Percentiles rank a stretch among this genome's conserved stretches.
phyloP scores from a whole-genome alignment of 2,113 vertebrate genomes.

The Pavo muticus region DNA sequence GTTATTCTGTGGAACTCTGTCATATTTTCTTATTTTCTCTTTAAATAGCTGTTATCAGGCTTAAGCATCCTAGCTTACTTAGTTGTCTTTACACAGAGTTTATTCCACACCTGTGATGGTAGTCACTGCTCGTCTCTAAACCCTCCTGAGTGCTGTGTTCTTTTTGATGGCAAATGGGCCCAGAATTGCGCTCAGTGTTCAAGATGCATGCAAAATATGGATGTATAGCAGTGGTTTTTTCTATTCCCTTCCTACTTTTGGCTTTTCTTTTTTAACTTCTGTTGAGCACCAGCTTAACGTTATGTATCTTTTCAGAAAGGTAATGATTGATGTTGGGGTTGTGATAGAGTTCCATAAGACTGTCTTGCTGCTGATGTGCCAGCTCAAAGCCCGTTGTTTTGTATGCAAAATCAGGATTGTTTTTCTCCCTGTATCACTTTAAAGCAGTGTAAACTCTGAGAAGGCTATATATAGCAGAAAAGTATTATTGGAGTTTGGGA shows the following conservation, averaged over 20 bases:
- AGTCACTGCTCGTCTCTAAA: not conserved
- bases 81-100: not conserved
- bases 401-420: slow-evolving; percentile 16
- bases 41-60: not conserved
- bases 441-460: slow-evolving; percentile 41
- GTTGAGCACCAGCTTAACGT: not conserved
- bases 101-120: not conserved
- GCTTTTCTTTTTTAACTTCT: not conserved
- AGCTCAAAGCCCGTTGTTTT: slow-evolving; percentile 23
- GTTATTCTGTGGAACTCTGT: not conserved
- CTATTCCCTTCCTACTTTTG: not conserved
- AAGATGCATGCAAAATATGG: not conserved
- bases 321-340: not conserved
- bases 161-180: not conserved
- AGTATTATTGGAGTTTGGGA: slow-evolving; percentile 60
- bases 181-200: not conserved
- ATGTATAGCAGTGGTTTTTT: not conserved
- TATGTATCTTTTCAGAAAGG: not conserved
- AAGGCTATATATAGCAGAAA: slow-evolving; percentile 61
- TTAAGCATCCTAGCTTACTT: not conserved
- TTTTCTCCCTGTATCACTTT: slow-evolving; percentile 53
- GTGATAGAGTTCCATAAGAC: not conserved
- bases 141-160: fast-evolving
- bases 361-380: not conserved
- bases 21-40: not conserved